These are phyloP conservation scores for Cherax quadricarinatus DNA, from an alignment of 1,140 invertebrate species.

Conservation along the genomic window DNA sequence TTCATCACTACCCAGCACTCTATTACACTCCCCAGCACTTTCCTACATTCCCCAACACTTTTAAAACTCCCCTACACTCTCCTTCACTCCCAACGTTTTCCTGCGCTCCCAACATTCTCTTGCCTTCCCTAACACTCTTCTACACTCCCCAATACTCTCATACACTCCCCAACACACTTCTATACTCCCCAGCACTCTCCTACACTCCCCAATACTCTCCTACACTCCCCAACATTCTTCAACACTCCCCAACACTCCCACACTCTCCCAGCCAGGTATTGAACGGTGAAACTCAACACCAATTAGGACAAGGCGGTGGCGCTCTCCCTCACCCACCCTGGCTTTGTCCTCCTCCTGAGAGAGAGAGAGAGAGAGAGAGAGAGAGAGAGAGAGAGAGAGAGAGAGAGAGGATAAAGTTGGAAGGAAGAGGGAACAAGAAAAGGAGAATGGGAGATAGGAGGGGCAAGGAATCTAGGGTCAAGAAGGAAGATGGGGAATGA, in stretches of 20 bases:
- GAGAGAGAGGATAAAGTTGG: neutral
- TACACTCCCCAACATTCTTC: neutral
- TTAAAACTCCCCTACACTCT: no score
- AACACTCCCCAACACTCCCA: constrained; percentile 18
- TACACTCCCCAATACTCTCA: neutral
- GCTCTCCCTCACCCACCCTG: constrained; percentile 14
- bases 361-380: constrained; percentile 2
- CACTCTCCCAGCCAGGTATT: constrained; percentile 47
- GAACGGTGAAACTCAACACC: constrained; percentile 55
- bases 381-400: neutral
- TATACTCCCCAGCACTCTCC: neutral
- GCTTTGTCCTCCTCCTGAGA: constrained; percentile 28
- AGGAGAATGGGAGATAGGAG: no score
- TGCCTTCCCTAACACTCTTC: no score
- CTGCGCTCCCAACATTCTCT: no score
- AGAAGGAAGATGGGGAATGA: no score
- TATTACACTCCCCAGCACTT: no score
- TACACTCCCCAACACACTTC: neutral
- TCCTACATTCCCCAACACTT: no score
- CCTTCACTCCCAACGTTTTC: no score
- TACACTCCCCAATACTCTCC: neutral
- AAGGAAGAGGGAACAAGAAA: neutral
- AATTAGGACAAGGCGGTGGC: constrained; percentile 58
- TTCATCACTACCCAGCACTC: no score
- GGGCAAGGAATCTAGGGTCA: no score